Conservation (phyloP, 2,797 vertebrate species). For the Uromys caudimaculatus region DNA sequence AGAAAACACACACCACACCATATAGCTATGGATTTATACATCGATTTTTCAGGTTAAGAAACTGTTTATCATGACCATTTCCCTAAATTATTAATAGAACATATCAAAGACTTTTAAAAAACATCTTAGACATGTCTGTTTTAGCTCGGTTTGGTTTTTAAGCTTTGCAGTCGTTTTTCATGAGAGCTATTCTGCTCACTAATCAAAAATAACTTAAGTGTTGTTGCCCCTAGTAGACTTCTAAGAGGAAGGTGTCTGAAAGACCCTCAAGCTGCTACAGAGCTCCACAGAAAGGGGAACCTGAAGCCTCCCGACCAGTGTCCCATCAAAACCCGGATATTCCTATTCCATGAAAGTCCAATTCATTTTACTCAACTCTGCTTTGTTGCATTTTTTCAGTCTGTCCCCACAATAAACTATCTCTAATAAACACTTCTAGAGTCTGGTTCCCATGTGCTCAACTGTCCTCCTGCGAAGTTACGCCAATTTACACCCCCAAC, state of each 20-base stretch:
- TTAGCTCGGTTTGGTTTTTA: neutral
- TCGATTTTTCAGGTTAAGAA: constrained; percentile 10
- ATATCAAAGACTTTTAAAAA: neutral
- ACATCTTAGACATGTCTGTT: neutral
- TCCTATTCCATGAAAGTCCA: neutral
- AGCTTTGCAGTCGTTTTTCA: neutral
- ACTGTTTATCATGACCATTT: neutral
- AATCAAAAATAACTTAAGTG: constrained; percentile 9
- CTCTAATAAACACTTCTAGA: constrained; percentile 32
- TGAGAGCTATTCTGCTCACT: neutral
- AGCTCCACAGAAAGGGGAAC: neutral
- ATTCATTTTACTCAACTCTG: neutral
- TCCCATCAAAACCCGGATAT: neutral
- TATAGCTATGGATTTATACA: neutral
- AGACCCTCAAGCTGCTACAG: neutral
- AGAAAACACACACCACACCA: neutral
- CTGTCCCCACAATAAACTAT: neutral
- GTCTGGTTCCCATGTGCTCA: neutral
- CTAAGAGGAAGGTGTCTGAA: neutral
- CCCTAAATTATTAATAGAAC: neutral
- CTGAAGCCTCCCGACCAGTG: neutral
- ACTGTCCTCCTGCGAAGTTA: neutral
- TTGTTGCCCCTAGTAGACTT: neutral
- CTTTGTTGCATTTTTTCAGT: neutral
- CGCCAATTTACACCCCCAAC: neutral